phyloP scores from a whole-genome alignment of 2,888 invertebrate species.

The Harpalus rufipes region DNA sequence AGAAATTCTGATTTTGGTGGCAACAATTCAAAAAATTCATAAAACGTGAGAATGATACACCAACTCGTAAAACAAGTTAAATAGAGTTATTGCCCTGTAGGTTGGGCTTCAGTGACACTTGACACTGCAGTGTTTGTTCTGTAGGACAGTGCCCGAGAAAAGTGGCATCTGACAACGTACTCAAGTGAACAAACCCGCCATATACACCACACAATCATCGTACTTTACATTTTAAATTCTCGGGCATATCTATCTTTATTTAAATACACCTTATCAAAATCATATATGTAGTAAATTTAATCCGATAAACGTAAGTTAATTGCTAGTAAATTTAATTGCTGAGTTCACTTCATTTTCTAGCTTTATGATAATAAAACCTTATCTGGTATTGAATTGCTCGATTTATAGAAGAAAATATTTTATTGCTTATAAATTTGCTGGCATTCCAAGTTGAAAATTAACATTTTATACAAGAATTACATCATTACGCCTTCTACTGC shows the following conservation, averaged over 20 bases:
- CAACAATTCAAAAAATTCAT: no score
- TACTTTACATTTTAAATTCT: conserved; percentile 43
- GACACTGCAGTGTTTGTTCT: conserved; percentile 45
- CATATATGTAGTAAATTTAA: conserved; percentile 28
- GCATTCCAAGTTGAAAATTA: neutral
- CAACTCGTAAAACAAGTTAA: neutral
- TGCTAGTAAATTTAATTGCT: conserved; percentile 29
- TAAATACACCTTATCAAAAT: conserved; percentile 21
- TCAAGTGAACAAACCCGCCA: neutral
- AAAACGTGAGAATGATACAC: no score
- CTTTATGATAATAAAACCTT: conserved; percentile 37
- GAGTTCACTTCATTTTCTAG: conserved; percentile 15
- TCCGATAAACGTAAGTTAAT: conserved; percentile 16
- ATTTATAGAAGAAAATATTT: conserved; percentile 15
- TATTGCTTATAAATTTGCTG: neutral
- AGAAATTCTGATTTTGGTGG: no score
- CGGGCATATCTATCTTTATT: neutral
- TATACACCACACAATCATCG: neutral
- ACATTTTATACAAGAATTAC: neutral
- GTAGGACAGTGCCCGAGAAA: neutral
- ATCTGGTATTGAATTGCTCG: conserved; percentile 23
- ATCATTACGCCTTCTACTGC: neutral
- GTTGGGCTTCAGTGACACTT: conserved; percentile 31
- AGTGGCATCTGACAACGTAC: neutral
- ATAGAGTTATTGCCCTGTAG: conserved; percentile 31